Evolutionary conservation across 2,797 vertebrate species (phyloP), one percentile per base, ranked within the genome.

Genomic region (Melopsittacus undulatus): DNA sequence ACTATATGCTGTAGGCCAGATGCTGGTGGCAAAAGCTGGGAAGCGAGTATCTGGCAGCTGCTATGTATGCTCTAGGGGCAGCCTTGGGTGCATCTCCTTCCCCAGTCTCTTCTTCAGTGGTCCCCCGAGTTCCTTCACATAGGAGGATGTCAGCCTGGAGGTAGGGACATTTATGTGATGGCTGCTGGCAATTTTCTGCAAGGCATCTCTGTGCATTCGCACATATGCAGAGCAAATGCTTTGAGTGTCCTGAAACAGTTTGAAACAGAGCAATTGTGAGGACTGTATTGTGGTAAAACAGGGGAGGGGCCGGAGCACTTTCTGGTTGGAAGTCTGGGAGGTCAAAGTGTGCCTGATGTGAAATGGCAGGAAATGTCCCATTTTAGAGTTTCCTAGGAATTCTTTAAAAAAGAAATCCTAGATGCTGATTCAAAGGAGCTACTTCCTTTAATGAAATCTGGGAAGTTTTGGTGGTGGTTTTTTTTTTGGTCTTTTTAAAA

Each of bases 121-220:
- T 62, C 10, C 22, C 38, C 43, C 14, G 23, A 29, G n/a, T 46
- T 74, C 19, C 20, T 18, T 49, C 4, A 0, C 0, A 14, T 5
- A 7, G 10, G 46, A 67, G 8, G 63, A 29, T 2, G 3, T 40
- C 26, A 70, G 11, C 1, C 4, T 23, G 24, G n/a, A 88, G 23
- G 36, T 17, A 46, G 30, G 10, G 16, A 5, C 13, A 2, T 51
- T 43, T 36, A 3, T 42, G 9, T 40, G 74, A 29, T 18, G 13
- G n/a, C 56, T 79, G 40, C 63, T 21, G 21, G 62, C 18, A 83
- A n/a, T 32, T 34, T 75, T 73, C 32, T 54, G 61, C 32, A 29
- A 32, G 54, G 48, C 43, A 59, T 13, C 32, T 34, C n/a, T 13
- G 51, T 23, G 51, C 5, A 6, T 9, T 26, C 15, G 12, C 26